These are phyloP conservation scores for Propithecus perrieri DNA, from an alignment of 2,797 vertebrate species.

Conservation along the genomic window DNA sequence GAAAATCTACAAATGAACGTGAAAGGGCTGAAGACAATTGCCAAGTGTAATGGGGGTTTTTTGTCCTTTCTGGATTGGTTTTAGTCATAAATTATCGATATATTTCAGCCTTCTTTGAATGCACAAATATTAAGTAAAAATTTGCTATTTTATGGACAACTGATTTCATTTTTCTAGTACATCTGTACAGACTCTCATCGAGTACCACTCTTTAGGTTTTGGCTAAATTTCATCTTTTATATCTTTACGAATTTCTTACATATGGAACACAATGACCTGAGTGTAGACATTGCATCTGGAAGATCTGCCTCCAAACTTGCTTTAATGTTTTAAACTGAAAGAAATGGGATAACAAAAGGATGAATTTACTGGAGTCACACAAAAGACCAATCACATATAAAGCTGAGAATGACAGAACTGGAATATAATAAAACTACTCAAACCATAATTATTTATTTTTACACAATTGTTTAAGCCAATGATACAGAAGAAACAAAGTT, in stretches of 20 bases:
- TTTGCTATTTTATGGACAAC: not conserved
- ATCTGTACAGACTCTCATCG: not conserved
- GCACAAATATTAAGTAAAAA: not conserved
- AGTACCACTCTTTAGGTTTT: not conserved
- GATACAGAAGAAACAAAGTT: not conserved
- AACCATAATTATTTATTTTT: not conserved
- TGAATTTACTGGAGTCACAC: not conserved
- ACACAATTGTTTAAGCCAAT: not conserved
- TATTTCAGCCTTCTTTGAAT: not conserved
- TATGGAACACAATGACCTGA: not conserved
- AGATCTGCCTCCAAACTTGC: not conserved
- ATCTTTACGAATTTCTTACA: not conserved
- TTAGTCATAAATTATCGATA: not conserved
- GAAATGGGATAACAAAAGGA: not conserved
- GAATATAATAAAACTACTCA: not conserved
- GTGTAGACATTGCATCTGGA: not conserved
- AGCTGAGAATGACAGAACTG: not conserved
- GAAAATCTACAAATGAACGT: not conserved
- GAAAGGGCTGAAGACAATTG: not conserved
- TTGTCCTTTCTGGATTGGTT: not conserved
- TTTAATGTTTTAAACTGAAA: not conserved
- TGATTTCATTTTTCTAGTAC: not conserved
- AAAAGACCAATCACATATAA: not conserved
- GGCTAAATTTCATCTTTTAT: not conserved
- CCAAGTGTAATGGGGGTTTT: rapidly evolving